Base-by-base conservation (phyloP, 2,113 vertebrate species). In the Plestiodon gilberti region DNA sequence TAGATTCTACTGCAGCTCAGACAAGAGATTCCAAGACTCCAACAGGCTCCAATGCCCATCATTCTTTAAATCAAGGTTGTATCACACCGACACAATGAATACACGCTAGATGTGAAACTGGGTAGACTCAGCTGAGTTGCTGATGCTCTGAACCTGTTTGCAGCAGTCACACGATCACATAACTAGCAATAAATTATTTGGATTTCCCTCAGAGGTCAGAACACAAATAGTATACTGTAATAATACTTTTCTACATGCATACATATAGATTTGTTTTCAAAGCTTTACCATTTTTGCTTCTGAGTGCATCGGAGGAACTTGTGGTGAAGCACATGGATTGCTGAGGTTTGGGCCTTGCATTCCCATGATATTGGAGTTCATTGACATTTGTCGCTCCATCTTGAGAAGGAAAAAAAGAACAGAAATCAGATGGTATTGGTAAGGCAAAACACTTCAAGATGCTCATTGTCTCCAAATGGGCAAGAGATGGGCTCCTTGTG, bases 351-450 rank as follows among this genome's bases (percentile, higher is more conserved):
- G 98, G 83, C 97, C 98, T 95, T 98, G 99, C 98, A 99, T 98
- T 86, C 97, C 98, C 98, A 99, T 98, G 97, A 99, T 98, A 96
- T 97, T 98, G 95, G 98, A 98, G 91, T 97, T 98, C 98, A 99
- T 98, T n/a, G 98, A 98, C 98, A 99, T 99, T 96, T 99, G 98
- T 93, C 98, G 97, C 95, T 99, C 99, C 98, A 99, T 99, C 99
- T 99, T 96, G 94, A 86, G 87, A 94, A 90, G 82, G 84, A 89
- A 82, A 93, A 88, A 83, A 73, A 87, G 84, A 33, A 86, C 55
- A 83, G 64, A 80, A 86, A 74, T 93, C 64, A 84, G 14, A 55
- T 57, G 0, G 3, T 62, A 87, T 85, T 48, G 89, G 85, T 78
- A 89, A 9, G 23, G 92, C 85, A 93, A 82, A 83, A 91, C 84